These are phyloP conservation scores for Zootermopsis nevadensis DNA, from an alignment of 2,888 invertebrate genomes.

Conservation along the genomic window DNA sequence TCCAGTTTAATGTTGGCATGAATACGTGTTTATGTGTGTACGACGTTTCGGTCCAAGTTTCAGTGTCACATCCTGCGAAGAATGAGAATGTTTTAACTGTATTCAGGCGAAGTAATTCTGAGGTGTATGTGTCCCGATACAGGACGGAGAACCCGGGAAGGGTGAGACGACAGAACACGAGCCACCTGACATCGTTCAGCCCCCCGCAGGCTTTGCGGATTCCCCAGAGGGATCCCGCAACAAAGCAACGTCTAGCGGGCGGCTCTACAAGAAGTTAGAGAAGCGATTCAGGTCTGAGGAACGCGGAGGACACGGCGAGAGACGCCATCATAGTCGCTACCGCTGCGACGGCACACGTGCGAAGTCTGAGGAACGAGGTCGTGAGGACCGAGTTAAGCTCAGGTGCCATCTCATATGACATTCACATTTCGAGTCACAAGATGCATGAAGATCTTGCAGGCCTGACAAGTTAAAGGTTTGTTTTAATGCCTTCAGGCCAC, in stretches of 20 bases:
- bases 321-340: conserved; percentile 73
- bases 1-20: too few species aligned
- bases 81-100: too few species aligned
- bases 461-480: background rate
- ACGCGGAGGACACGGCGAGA: conserved; percentile 69
- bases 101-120: too few species aligned
- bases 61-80: too few species aligned
- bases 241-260: conserved; percentile 53
- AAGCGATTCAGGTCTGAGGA: conserved; percentile 85
- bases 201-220: conserved; percentile 90
- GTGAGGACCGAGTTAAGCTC: conserved; percentile 63
- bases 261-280: conserved; percentile 81
- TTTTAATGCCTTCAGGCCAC: conserved; percentile 55
- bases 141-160: conserved; percentile 31
- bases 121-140: background rate
- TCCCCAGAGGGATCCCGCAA: conserved; percentile 72
- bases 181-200: conserved; percentile 79
- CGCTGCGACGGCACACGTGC: conserved; percentile 79
- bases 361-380: conserved; percentile 83
- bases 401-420: conserved; percentile 33
- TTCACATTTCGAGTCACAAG: background rate
- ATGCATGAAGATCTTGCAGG: background rate
- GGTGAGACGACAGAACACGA: conserved; percentile 31
- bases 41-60: too few species aligned
- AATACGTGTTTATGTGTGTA: too few species aligned